Evolutionary conservation across 2,888 invertebrate species (phyloP), one percentile per base, ranked within the genome.

Genomic region (Catocala sponsa): DNA sequence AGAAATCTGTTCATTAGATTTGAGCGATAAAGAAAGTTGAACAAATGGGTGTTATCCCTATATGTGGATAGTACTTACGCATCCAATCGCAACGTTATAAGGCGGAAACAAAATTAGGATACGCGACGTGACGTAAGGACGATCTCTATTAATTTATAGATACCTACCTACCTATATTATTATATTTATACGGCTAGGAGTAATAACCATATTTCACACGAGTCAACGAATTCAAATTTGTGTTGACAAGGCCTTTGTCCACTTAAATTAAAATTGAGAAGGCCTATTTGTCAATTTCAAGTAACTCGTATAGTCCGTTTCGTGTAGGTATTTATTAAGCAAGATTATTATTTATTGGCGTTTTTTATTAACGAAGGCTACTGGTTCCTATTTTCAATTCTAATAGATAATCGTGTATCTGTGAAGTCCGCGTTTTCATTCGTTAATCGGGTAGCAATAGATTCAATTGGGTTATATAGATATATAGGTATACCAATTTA

Each of bases 51-150:
- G 64, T 74, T 68, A 76, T 74, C 53, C 63, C 44, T 68, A 70
- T 72, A 78, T 78, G 68, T 72, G 68, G 74, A 78, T 78, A 72
- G 69, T 76, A 80, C 77, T 82, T 81, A 82, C 86, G 82, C 83
- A 88, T 85, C 82, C 85, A 86, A 89, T 88, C 79, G 81, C 72
- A 47, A 61, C 59, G 57, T 10, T 64, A 48, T 43, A 38, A 49
- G 15, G 48, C 33, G 12, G 48, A 56, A 57, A 74, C 63, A 78
- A 50, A 47, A 52, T 72, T 57, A 74, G 10, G 51, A 63, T 72
- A 78, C 65, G 70, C 63, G 48, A 59, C 62, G 63, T 57, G 41
- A 64, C 25, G 33, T 13, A 43, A 5, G 32, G 4, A 13, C 33
- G 32, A 33, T 0, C 9, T 44, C 15, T 35, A 33, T 47, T 5